A percentile compares a stretch with the other conserved stretches of the same genome.
Evolutionary conservation across 2,888 invertebrate species (phyloP).

Genomic region (Pharmacophagus antenor): DNA sequence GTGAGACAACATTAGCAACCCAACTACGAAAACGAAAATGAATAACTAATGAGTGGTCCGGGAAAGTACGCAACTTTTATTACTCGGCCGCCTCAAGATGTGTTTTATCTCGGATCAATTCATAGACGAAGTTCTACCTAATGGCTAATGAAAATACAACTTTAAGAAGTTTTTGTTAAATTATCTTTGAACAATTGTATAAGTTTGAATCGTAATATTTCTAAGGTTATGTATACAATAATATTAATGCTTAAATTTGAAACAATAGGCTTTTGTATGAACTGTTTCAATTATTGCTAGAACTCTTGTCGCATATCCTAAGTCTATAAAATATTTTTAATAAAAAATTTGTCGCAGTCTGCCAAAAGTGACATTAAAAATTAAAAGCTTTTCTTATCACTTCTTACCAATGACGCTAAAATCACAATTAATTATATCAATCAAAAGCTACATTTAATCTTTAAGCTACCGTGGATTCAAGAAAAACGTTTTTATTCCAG

Average conservation of each 20-base stretch:
- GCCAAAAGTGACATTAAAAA: no score
- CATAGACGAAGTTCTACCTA: background rate
- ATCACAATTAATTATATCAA: background rate
- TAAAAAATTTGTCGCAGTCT: no score
- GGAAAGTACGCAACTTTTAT: slow-evolving; percentile 67
- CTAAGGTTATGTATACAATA: background rate
- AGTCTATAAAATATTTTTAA: no score
- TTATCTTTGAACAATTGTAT: slow-evolving; percentile 13
- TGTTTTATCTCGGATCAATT: slow-evolving; percentile 44
- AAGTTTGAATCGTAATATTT: background rate
- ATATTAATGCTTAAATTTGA: background rate
- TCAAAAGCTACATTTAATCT: background rate
- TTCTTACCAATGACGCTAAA: background rate
- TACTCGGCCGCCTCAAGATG: slow-evolving; percentile 45
- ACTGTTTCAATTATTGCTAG: no score
- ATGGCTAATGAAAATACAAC: slow-evolving; percentile 4
- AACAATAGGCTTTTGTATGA: no score
- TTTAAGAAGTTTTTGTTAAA: slow-evolving; percentile 18
- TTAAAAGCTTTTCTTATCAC: no score
- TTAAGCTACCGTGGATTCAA: background rate
- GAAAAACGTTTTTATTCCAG: slow-evolving; percentile 6
- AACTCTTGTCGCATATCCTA: background rate
- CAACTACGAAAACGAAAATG: slow-evolving; percentile 68
- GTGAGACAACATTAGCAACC: slow-evolving; percentile 51
- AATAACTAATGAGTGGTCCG: slow-evolving; percentile 67